Base-by-base conservation (phyloP, 1,140 invertebrate genomes). In the Pinna nobilis region DNA sequence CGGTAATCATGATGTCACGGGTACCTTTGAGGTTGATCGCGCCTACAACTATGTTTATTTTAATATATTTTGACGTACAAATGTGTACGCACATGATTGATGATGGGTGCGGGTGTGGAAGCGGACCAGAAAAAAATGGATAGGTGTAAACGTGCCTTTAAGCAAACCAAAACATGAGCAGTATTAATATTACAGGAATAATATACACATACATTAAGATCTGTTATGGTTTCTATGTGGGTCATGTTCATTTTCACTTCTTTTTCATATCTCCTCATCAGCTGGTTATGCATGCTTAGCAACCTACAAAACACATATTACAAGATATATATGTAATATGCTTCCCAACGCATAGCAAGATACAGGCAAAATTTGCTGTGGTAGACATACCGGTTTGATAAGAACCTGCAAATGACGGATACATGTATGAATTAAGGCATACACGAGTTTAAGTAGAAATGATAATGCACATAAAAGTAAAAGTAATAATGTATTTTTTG, bases 241-340 rank as follows among this genome's bases (percentile, higher is more conserved):
- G 63, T 63, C 68, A 82, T 76, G 57, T 84, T 83, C 57, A 68
- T 61, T 64, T 81, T 86, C 33, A 86, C 81, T 59, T 83, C 82
- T 49, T 82, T 84, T 49, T 84, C 82, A 69, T 84, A 84, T 59
- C 82, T 53, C 51, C 80, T 80, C 77, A 86, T 79, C 61, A 84
- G 51, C 30, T 76, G 68, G 44, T 72, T 77, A 60, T 86, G 83
- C 78, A 86, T 82, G 13, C 77, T 75, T 32, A 86, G 50, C 23
- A 83, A 30, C 49, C 81, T 84, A 57, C 5, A 77, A 77, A 33
- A n/a, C n/a, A n/a, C n/a, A n/a, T n/a, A n/a, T n/a, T 3, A 28
- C 28, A 63, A 41, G 30, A 68, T 20, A 74, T 20, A 30, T 30
- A 33, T 20, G 44, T 41, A 41, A 37, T 65, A 49, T 28, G 50